Conservation (phyloP, 2,113 vertebrate genomes). For the Mustelus asterias region DNA sequence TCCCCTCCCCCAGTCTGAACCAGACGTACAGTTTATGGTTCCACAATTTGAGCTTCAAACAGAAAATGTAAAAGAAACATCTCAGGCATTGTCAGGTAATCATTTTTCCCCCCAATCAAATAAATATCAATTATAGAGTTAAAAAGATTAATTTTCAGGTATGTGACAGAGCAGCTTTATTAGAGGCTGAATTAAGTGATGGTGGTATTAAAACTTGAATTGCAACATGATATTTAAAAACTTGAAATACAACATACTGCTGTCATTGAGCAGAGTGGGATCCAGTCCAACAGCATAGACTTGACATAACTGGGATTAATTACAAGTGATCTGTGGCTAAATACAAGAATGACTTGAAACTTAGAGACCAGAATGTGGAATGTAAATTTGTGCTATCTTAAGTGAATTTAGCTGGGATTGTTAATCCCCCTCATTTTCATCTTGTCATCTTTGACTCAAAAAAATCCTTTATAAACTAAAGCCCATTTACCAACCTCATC, state of each 20-base stretch:
- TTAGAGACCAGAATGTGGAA: not conserved
- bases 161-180: not conserved
- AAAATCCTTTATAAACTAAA: not conserved
- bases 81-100: constrained; percentile 66
- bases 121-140: not conserved
- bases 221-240: not conserved
- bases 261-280: not conserved
- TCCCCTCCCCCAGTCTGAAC: constrained; percentile 66
- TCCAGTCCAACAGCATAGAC: not conserved
- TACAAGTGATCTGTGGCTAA: not conserved
- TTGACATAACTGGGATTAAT: not conserved
- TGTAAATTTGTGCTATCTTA: not conserved
- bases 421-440: not conserved
- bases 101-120: not conserved
- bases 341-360: not conserved
- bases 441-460: not conserved
- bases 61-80: constrained; percentile 57
- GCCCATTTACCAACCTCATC: not conserved
- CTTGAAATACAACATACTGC: not conserved
- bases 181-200: too few species aligned
- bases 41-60: constrained; percentile 67
- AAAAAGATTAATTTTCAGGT: not conserved
- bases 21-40: constrained; percentile 72
- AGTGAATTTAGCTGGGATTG: not conserved
- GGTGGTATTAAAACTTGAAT: not conserved